Evolutionary conservation across 2,113 vertebrate genomes (phyloP).

Genomic region (Zapus hudsonius): DNA sequence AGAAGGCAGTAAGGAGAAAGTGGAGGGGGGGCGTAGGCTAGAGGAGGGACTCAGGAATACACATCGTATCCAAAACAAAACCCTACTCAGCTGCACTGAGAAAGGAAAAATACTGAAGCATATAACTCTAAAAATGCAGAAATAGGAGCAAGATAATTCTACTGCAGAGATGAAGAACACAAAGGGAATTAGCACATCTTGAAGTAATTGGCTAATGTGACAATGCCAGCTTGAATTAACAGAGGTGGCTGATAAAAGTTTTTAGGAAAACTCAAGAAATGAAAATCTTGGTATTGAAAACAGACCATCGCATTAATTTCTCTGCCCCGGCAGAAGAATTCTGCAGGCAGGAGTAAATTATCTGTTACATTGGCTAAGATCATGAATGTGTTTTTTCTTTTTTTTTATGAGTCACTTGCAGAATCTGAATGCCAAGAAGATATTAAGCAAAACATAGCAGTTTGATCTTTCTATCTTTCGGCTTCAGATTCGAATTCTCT

Average conservation of each 20-base stretch:
- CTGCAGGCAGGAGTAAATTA: neutral
- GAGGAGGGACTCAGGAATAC: neutral
- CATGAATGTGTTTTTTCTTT: slow-evolving; percentile 3
- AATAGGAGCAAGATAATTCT: neutral
- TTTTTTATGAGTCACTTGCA: slow-evolving; percentile 13
- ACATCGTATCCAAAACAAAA: neutral
- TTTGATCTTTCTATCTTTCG: slow-evolving; percentile 40
- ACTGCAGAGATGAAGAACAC: slow-evolving; percentile 43
- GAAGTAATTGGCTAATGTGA: slow-evolving; percentile 11
- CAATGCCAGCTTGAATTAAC: neutral
- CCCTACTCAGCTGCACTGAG: neutral
- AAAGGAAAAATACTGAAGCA: neutral
- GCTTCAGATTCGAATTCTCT: slow-evolving; percentile 4
- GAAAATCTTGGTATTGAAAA: neutral
- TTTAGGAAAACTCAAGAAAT: neutral
- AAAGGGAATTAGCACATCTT: neutral
- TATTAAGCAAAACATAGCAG: neutral
- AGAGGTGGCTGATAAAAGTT: neutral
- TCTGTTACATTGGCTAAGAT: slow-evolving; percentile 54
- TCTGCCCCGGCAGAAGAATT: neutral
- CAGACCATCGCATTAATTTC: neutral
- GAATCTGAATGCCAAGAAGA: slow-evolving; percentile 53
- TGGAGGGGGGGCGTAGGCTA: no score
- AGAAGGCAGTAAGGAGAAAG: neutral
- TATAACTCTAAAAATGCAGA: neutral